Conservation (phyloP, 2,113 vertebrate species). For the Peromyscus maniculatus region DNA sequence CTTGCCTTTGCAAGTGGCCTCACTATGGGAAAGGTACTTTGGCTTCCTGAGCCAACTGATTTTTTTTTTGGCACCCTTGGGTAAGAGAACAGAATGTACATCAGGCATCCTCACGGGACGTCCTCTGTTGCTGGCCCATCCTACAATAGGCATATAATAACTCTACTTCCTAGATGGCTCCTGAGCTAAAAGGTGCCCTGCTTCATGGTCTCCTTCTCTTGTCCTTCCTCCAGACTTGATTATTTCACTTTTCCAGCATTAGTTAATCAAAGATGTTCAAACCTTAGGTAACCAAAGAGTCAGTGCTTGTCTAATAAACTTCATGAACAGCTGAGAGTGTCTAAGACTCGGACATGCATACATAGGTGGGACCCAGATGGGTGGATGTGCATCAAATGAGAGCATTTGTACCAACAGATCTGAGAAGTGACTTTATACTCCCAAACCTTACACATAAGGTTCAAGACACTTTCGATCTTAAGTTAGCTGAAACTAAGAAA, state of each 20-base stretch:
- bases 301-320: neutral
- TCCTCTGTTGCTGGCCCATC: neutral
- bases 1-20: neutral
- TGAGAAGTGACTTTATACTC: neutral
- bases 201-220: neutral
- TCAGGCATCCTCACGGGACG: neutral
- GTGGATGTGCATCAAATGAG: neutral
- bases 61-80: neutral
- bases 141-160: neutral
- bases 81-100: neutral
- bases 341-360: neutral
- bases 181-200: neutral
- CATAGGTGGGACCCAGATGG: neutral
- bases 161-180: neutral
- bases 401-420: neutral
- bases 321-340: neutral
- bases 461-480: neutral
- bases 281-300: neutral
- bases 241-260: neutral
- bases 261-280: slow-evolving; percentile 17
- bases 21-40: neutral
- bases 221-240: neutral
- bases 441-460: neutral
- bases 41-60: neutral
- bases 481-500: slow-evolving; percentile 16